Conservation (phyloP, 2,888 invertebrate genomes). For the Campaea margaritaria region DNA sequence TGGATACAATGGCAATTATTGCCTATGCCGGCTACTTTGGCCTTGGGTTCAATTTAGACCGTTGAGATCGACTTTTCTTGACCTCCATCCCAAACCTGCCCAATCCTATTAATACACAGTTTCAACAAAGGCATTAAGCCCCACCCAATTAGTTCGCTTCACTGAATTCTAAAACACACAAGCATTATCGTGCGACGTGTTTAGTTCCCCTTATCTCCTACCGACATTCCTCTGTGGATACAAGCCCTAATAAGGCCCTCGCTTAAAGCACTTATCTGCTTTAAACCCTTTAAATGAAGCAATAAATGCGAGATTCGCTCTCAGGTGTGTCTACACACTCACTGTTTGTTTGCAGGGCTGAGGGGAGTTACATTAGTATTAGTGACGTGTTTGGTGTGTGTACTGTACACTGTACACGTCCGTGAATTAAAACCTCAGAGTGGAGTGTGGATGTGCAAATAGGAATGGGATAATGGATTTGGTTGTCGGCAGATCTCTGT, state of each 20-base stretch:
- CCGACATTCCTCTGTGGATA: constrained; percentile 51
- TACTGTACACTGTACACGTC: constrained; percentile 14
- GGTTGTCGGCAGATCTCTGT: too few species aligned
- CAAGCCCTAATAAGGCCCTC: constrained; percentile 60
- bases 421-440: constrained; percentile 22
- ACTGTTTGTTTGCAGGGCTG: constrained; percentile 30
- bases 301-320: constrained; percentile 63
- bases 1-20: too few species aligned
- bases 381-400: constrained; percentile 20
- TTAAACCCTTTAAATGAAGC: constrained; percentile 77
- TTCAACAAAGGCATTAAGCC: neutral
- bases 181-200: constrained; percentile 6
- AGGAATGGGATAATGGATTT: constrained; percentile 14
- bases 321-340: constrained; percentile 45
- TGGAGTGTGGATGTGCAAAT: constrained; percentile 9
- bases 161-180: constrained; percentile 15
- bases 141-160: constrained; percentile 9
- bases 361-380: constrained; percentile 22
- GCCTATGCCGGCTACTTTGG: too few species aligned
- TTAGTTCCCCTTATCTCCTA: constrained; percentile 26
- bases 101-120: constrained; percentile 5
- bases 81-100: neutral
- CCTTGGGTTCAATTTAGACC: neutral
- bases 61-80: too few species aligned
- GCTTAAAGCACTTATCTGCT: constrained; percentile 71